Conservation (phyloP, 2,888 invertebrate genomes). For the Drosophila tripunctata region DNA sequence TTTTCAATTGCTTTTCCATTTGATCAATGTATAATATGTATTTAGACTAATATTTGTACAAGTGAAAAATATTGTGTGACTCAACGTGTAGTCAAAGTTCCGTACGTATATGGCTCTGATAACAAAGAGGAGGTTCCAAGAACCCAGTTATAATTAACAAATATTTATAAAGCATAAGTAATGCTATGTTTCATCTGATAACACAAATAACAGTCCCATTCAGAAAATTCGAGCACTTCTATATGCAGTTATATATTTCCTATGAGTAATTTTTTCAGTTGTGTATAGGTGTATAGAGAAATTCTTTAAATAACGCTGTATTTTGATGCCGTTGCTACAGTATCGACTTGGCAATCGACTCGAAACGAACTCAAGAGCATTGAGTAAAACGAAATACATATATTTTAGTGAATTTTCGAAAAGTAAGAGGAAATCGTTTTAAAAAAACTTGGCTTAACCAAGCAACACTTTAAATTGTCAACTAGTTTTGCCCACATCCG, state of each 20-base stretch:
- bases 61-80: neutral
- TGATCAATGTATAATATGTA: neutral
- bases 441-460: neutral
- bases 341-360: neutral
- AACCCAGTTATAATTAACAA: neutral
- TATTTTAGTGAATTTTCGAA: neutral
- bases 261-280: no score
- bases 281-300: no score
- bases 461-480: constrained; percentile 18
- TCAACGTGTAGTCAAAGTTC: constrained; percentile 1
- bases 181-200: neutral
- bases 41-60: neutral
- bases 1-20: neutral
- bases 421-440: neutral
- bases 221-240: no score
- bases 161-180: neutral
- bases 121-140: neutral
- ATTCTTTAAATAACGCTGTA: constrained; percentile 7
- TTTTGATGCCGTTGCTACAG: neutral
- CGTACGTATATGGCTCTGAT: neutral
- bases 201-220: no score
- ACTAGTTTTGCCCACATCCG: constrained; percentile 30
- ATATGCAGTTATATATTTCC: no score
- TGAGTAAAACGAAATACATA: neutral
- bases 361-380: neutral